Base-by-base conservation (phyloP, 1,140 invertebrate species). In the Brachionus paranguensis region DNA sequence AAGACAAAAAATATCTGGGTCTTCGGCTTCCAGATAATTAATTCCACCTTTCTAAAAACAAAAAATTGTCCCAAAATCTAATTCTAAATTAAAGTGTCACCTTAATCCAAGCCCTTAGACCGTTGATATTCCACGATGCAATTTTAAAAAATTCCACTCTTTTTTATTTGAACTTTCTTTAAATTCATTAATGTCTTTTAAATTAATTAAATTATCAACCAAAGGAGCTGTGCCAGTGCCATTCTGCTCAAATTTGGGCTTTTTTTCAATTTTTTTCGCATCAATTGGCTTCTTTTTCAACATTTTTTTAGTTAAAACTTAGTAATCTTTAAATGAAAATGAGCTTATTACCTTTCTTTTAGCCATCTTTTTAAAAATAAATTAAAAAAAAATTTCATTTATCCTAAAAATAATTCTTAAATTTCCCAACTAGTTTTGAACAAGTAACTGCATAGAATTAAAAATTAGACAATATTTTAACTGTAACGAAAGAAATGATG, bases 101-200 rank as follows among this genome's bases (percentile, higher is more conserved):
- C 11, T 90, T 88, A 86, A 96, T 86, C 92, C 95, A 94, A 6
- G 96, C 94, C 86, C 95, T 91, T 7, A 98, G 90, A 0, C 96
- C 96, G 88, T 95, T 96, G n/a, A 99, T 93, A 91, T 99, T 99
- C 96, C 96, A 99, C 68, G 93, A 94, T 1, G 93, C n/a, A 12
- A 84, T 74, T 74, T 84, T 72, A 24, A 84, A 24, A 84, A 78
- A 53, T 72, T 84, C 43, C 45, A 55, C 17, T 84, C 37, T 76
- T 84, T 53, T 41, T 37, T 14, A 53, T 74, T 76, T 7, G 65
- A 84, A 53, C 43, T 8, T 20, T 43, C 20, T 20, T 76, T 76
- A 29, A 76, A 76, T 50, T 76, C 72, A 50, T 76, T 14, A 17
- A 72, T 43, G 2, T 72, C 37, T 7, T 43, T 43, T 43, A 72